Evolutionary conservation across 2,797 vertebrate genomes (phyloP), one percentile per base, ranked within the genome.

Genomic region (Sebastes itinus): DNA sequence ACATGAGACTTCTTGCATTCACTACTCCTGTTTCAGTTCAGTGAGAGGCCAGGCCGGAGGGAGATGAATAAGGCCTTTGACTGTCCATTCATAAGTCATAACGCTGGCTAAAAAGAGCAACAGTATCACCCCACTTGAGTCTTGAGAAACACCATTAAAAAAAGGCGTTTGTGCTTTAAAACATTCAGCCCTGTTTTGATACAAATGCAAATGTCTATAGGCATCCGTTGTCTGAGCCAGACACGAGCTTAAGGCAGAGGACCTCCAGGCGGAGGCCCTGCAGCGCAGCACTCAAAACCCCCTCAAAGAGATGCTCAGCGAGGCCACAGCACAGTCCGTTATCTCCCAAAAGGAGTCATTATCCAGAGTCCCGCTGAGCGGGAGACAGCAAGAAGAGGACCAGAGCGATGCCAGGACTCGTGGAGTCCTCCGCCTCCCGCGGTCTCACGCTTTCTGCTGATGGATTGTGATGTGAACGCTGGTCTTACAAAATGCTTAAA

Each of bases 271-370:
- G 13, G 58, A 64, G 2, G 22, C 27, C 32, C 80, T 62, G 63
- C 80, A 71, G 70, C 1, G 56, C 78, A 56, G 13, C 80, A 70
- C 74, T 83, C 70, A 49, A 77, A 22, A 46, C 52, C 28, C 22
- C 59, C 58, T 60, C 63, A 33, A 69, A 82, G 77, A 75, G 28
- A 22, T 70, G 74, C 60, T 66, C 73, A 52, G 71, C 23, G 3
- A 75, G 66, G 56, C 87, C 82, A 58, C 65, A 54, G 72, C 49
- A 63, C 63, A 77, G 63, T 75, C 84, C 77, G 84, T 89, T 86
- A 88, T 87, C 75, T 83, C 83, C 86, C 87, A 84, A 82, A 85
- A 82, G 75, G 72, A 82, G 72, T 88, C 92, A 89, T 90, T 92
- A 92, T 70, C 58, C 72, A 38, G 82, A 77, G 28, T 76, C 88